Evolutionary conservation across 2,113 vertebrate species (phyloP).

Genomic region (Myrmophylax atrothorax): DNA sequence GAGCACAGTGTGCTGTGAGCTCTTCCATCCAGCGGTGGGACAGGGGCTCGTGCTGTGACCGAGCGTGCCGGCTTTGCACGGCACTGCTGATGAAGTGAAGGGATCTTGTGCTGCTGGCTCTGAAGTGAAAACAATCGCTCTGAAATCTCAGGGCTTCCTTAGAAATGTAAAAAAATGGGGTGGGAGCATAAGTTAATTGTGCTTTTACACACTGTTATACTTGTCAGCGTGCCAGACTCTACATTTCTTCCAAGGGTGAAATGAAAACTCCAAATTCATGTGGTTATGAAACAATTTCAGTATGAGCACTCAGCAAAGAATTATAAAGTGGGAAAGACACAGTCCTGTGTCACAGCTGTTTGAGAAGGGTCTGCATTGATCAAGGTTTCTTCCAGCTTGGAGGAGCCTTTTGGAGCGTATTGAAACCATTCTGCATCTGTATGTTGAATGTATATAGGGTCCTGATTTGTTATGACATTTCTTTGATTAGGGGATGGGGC

Average conservation of each 20-base stretch:
- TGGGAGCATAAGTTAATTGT: slow-evolving; percentile 75
- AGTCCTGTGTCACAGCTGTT: slow-evolving; percentile 36
- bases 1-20: not conserved
- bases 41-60: not conserved
- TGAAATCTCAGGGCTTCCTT: slow-evolving; percentile 68
- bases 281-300: slow-evolving; percentile 75
- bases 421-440: not conserved
- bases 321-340: slow-evolving; percentile 62
- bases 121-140: slow-evolving; percentile 68
- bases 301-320: slow-evolving; percentile 55
- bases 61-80: not conserved
- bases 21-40: not conserved
- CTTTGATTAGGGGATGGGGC: slow-evolving; percentile 24
- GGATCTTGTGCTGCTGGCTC: slow-evolving; percentile 60
- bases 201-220: slow-evolving; percentile 75
- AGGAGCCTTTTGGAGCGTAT: not conserved
- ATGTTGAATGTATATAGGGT: not conserved
- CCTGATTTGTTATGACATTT: slow-evolving; percentile 10
- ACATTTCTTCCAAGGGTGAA: slow-evolving; percentile 73
- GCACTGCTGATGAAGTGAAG: slow-evolving; percentile 53
- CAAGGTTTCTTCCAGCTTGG: slow-evolving; percentile 23
- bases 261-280: slow-evolving; percentile 74
- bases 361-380: slow-evolving; percentile 18
- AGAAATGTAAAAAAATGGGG: slow-evolving; percentile 68
- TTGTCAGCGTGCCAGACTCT: slow-evolving; percentile 73